Base-by-base conservation (phyloP, 2,797 vertebrate genomes). In the Crenichthys baileyi region DNA sequence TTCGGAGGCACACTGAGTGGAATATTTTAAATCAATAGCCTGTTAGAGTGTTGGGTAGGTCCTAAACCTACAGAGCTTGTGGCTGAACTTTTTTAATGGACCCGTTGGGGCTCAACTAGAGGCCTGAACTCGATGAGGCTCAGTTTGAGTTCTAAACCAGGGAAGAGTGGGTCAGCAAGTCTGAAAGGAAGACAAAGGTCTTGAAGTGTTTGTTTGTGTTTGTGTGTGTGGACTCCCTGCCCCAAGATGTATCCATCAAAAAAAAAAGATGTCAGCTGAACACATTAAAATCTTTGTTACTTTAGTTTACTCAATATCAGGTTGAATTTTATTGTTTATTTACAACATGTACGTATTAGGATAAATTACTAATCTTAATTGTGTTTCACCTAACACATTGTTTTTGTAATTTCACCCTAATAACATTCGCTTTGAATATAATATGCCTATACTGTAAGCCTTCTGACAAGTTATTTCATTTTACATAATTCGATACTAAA, bases 211-310 rank as follows among this genome's bases (percentile, higher is more conserved):
- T 12, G 11, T 48, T 7, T 12, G 12, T n/a, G 53, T 24, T 70
- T 70, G 67, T 75, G 61, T 79, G 70, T 70, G 71, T 58, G 68
- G 16, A 4, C 5, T 18, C 36, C 81, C 29, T 81, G 51, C 88
- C 87, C 73, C 58, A 67, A 72, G 91, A 83, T 88, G 76, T 86
- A 90, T 93, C 80, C 81, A 87, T 93, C 92, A 89, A 31, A 31
- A 31, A 31, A 31, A 31, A 31, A 31, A n/a, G n/a, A n/a, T n/a
- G n/a, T n/a, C n/a, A n/a, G 82, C 81, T 78, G 73, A 31, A 56
- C 63, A 79, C 71, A 79, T 65, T 79, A 88, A 86, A 76, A 83
- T 56, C 75, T 83, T 82, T 29, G 79, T 93, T 83, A 85, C 84
- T 76, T 72, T 79, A 85, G 88, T 91, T 88, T 80, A 79, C 83